Conservation (phyloP, 1,140 invertebrate species). For the Eriocheir sinensis region DNA sequence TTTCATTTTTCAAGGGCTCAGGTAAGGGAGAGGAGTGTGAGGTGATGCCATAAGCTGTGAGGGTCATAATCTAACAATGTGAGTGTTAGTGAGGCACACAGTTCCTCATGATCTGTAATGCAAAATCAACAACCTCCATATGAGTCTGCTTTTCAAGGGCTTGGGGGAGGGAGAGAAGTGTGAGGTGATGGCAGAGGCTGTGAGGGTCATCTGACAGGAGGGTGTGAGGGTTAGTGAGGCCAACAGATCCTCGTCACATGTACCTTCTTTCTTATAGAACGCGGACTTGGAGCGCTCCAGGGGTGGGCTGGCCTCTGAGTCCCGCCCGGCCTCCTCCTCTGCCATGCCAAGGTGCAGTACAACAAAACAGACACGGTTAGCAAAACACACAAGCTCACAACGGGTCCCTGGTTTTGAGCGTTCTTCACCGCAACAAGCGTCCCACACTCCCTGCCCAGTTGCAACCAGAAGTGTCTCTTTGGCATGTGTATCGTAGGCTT, state of each 20-base stretch:
- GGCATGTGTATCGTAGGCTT: too few relatives aligned
- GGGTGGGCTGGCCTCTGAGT: conserved; percentile 54
- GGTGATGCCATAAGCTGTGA: too few relatives aligned
- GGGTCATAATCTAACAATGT: too few relatives aligned
- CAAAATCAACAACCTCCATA: too few relatives aligned
- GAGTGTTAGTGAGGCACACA: too few relatives aligned
- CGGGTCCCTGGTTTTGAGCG: background rate
- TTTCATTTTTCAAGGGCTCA: too few relatives aligned
- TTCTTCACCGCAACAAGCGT: background rate
- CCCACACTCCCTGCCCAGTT: background rate
- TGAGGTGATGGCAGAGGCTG: too few relatives aligned
- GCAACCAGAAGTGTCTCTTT: too few relatives aligned
- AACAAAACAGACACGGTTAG: conserved; percentile 60
- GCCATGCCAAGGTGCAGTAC: conserved; percentile 46
- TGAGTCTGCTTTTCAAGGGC: too few relatives aligned
- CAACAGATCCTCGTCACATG: background rate
- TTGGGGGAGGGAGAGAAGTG: too few relatives aligned
- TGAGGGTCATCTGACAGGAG: background rate
- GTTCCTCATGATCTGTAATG: too few relatives aligned
- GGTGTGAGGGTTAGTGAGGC: background rate
- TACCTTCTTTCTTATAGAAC: conserved; percentile 76
- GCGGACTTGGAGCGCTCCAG: conserved; percentile 75
- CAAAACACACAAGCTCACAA: conserved; percentile 39
- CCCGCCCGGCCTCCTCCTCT: conserved; percentile 63
- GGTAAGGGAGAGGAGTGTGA: too few relatives aligned